phyloP scores from a whole-genome alignment of 2,113 vertebrate species.

The Helogale parvula region DNA sequence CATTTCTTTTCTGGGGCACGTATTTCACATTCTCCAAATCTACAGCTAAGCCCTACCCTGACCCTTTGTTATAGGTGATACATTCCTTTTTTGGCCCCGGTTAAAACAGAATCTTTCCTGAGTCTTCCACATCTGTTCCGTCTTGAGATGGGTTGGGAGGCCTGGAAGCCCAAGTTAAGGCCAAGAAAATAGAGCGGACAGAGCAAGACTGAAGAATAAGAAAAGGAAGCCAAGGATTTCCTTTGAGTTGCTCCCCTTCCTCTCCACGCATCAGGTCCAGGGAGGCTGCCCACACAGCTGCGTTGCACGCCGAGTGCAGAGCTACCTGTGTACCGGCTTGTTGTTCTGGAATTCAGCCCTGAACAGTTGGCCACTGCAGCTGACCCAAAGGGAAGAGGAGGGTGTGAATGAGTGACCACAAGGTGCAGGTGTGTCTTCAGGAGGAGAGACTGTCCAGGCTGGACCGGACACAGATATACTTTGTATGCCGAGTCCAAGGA shows the following conservation, averaged over 20 bases:
- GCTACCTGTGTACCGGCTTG: rapidly evolving
- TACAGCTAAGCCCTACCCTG: neutral
- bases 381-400: neutral
- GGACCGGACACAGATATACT: neutral
- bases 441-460: neutral
- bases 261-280: rapidly evolving
- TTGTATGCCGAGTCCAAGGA: rapidly evolving
- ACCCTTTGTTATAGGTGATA: too few species aligned
- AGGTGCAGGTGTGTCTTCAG: rapidly evolving
- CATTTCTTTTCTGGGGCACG: neutral
- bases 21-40: neutral
- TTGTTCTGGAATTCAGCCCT: neutral
- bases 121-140: neutral
- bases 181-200: too few species aligned
- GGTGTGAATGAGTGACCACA: rapidly evolving
- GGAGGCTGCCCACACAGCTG: rapidly evolving
- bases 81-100: neutral
- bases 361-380: too few species aligned
- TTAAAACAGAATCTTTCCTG: neutral
- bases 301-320: rapidly evolving
- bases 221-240: neutral
- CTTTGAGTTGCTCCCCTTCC: rapidly evolving
- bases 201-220: neutral
- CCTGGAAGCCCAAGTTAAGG: neutral
- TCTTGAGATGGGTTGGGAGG: neutral